Percentiles rank a stretch among this genome's conserved stretches.
phyloP scores from a whole-genome alignment of 2,113 vertebrate genomes.

The Agapornis roseicollis region DNA sequence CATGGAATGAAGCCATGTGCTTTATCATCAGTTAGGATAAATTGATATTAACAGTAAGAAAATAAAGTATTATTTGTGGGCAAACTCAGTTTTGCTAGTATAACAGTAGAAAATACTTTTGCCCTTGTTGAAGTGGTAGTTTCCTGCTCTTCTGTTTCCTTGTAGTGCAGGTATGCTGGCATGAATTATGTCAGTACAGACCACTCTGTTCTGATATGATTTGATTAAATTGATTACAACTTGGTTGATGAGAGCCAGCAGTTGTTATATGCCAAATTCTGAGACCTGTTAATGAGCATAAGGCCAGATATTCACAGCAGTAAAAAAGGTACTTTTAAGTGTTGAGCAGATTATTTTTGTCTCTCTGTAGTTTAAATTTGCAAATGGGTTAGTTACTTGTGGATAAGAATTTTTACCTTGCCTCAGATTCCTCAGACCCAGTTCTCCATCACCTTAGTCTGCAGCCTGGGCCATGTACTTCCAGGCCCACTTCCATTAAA shows the following conservation, averaged over 20 bases:
- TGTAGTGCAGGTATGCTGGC: background rate
- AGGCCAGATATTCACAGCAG: background rate
- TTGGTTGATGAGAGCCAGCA: background rate
- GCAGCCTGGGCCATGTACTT: background rate
- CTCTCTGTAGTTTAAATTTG: background rate
- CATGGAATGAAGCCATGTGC: background rate
- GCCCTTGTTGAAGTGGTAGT: background rate
- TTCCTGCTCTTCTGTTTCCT: background rate
- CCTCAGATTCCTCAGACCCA: background rate
- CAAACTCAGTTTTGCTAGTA: background rate
- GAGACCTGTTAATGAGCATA: background rate
- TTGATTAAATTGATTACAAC: background rate
- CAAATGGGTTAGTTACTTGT: background rate
- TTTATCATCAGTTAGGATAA: background rate
- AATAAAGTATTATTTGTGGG: background rate
- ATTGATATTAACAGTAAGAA: background rate
- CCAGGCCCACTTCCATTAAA: background rate
- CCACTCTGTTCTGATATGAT: background rate
- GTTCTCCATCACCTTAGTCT: background rate
- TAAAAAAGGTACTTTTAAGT: background rate
- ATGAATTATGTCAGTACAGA: background rate
- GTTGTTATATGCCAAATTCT: background rate
- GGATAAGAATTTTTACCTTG: background rate
- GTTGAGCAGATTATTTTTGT: background rate
- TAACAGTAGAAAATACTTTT: background rate